Base-by-base conservation (phyloP, 2,113 vertebrate genomes). In the Sinocyclocheilus anophthalmus region DNA sequence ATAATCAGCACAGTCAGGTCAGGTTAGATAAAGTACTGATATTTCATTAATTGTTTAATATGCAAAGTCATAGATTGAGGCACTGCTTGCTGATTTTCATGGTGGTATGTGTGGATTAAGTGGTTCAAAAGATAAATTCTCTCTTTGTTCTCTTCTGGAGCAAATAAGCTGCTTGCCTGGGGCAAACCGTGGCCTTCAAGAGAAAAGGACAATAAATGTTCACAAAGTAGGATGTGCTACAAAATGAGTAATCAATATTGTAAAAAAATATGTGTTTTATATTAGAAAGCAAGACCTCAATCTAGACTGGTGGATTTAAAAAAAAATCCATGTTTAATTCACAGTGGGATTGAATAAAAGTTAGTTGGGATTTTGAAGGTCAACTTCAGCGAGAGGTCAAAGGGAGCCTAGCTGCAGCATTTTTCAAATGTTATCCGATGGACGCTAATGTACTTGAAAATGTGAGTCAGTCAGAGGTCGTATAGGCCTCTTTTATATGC, bases 261-360 rank as follows among this genome's bases (percentile, higher is more conserved):
- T 7, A 14, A 13, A 24, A 48, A 76, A 42, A 37, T 2, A 3
- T 22, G 14, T 4, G 9, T 18, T 9, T 53, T 30, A 61, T 39
- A 61, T 55, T 63, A 75, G 20, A 76, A 48, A 48, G 22, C 13
- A 4, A 53, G 42, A 4, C 7, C 18, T 79, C 39, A 39, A 63
- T 63, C 5, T 14, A 20, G 42, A 24, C 16, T 45, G 13, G 24
- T 30, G 11, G 24, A 81, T 5, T 5, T 1, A n/a, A 9, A 37
- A 79, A 10, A 9, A 37, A 79, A 10, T 81, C 81, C 75, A 63
- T 84, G 69, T 61, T 75, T 69, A 83, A 42, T 77, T 82, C 78
- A 42, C 61, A 78, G 73, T 88, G 39, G 57, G 63, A 86, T 65
- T 88, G 65, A 45, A 75, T 61, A 30, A 88, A 91, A 85, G 81